Conservation (phyloP, 1,140 invertebrate species). For the Melanaphis sacchari region DNA sequence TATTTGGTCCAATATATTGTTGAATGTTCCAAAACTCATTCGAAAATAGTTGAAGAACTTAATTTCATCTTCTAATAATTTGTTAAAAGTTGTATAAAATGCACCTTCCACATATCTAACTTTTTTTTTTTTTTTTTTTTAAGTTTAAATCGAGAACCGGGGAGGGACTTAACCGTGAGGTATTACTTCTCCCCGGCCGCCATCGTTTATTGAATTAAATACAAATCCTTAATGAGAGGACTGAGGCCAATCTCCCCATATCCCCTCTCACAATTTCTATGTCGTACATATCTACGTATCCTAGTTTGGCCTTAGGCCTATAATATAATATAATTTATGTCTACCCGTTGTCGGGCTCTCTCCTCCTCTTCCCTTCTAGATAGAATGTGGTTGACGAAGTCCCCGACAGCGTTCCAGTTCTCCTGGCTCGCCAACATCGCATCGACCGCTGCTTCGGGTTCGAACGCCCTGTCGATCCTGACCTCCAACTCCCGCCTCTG, state of each 20-base stretch:
- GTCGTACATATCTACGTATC: not conserved
- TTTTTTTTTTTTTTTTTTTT: not conserved
- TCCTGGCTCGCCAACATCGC: not conserved
- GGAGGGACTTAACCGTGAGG: too few relatives aligned
- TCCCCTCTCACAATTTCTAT: too few relatives aligned
- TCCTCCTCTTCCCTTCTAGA: not conserved
- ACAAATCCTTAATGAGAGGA: too few relatives aligned
- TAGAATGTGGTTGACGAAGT: not conserved
- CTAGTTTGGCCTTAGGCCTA: not conserved
- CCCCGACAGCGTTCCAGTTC: not conserved
- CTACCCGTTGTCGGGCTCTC: not conserved
- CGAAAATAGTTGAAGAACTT: slow-evolving; percentile 2
- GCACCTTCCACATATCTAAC: slow-evolving; percentile 6
- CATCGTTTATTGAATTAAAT: too few relatives aligned
- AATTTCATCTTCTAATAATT: slow-evolving; percentile 9
- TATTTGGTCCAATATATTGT: too few relatives aligned
- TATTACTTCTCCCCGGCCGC: too few relatives aligned
- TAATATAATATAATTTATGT: not conserved
- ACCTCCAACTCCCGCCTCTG: not conserved
- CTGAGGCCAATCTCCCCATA: too few relatives aligned
- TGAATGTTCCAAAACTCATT: too few relatives aligned
- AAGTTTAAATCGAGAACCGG: too few relatives aligned
- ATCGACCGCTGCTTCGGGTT: not conserved
- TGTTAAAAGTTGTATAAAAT: slow-evolving; percentile 35
- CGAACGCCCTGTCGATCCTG: not conserved